These are phyloP conservation scores for Epirrhoe alternata DNA, from an alignment of 2,888 invertebrate species.

Conservation along the genomic window DNA sequence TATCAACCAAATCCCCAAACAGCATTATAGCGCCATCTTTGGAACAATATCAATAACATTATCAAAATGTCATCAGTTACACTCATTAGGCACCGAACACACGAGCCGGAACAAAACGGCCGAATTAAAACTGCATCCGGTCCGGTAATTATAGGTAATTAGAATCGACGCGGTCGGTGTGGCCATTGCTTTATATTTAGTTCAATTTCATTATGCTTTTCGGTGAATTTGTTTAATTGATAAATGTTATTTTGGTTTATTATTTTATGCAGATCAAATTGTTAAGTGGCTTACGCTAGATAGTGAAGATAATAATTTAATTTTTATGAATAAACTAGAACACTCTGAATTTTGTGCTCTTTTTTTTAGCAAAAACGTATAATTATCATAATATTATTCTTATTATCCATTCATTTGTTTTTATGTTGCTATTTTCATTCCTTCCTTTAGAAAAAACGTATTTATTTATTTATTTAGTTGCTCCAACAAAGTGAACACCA, in stretches of 20 bases:
- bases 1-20: slow-evolving; percentile 16
- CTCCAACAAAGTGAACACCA: no score
- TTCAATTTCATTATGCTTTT: slow-evolving; percentile 47
- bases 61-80: slow-evolving; percentile 77
- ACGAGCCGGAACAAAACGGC: slow-evolving; percentile 64
- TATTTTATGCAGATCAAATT: slow-evolving; percentile 15
- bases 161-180: slow-evolving; percentile 67
- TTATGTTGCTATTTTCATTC: no score
- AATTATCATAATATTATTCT: no score
- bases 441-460: no score
- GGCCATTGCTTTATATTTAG: slow-evolving; percentile 62
- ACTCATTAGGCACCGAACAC: slow-evolving; percentile 65
- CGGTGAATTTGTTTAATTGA: slow-evolving; percentile 33
- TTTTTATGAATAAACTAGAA: background rate
- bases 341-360: no score
- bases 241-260: slow-evolving; percentile 28
- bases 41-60: slow-evolving; percentile 69
- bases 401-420: no score
- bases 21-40: slow-evolving; percentile 41
- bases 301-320: background rate
- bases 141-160: slow-evolving; percentile 77
- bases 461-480: no score
- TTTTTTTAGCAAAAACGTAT: no score
- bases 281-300: slow-evolving; percentile 1
- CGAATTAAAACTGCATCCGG: slow-evolving; percentile 79